These are phyloP conservation scores for Hypolimnas misippus DNA, from an alignment of 2,888 invertebrate genomes.

Conservation along the genomic window DNA sequence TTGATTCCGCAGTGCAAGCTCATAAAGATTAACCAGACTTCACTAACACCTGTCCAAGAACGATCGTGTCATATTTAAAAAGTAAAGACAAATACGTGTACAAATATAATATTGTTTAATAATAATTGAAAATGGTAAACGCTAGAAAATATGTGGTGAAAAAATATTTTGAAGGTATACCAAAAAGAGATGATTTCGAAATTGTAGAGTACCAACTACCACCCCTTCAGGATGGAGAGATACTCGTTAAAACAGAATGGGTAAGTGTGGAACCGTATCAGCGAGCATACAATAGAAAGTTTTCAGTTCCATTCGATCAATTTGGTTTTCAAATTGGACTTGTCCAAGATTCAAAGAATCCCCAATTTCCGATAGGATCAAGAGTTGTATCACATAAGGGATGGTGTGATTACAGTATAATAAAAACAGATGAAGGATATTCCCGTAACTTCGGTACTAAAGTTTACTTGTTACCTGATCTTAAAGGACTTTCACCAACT, in stretches of 20 bases:
- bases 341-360: constrained; percentile 85
- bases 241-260: constrained; percentile 58
- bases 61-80: no score
- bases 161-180: constrained; percentile 83
- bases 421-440: no score
- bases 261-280: constrained; percentile 60
- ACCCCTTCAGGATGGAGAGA: constrained; percentile 82
- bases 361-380: constrained; percentile 84
- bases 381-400: constrained; percentile 84
- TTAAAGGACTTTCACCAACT: no score
- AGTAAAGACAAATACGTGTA: no score
- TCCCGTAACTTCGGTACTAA: no score
- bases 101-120: not conserved
- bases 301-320: constrained; percentile 55
- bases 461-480: no score
- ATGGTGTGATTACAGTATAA: no score
- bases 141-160: constrained; percentile 83
- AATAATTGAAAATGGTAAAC: constrained; percentile 50
- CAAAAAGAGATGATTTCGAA: constrained; percentile 83
- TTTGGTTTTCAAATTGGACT: constrained; percentile 55
- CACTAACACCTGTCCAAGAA: no score
- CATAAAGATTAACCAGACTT: no score
- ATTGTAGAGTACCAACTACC: constrained; percentile 85
- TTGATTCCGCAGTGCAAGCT: no score
- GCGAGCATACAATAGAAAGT: constrained; percentile 46